A percentile compares a stretch with the other conserved stretches of the same genome.
These are phyloP conservation scores for Aphelenchoides avenae DNA, from an alignment of 1,140 invertebrate genomes.

Conservation along the genomic window DNA sequence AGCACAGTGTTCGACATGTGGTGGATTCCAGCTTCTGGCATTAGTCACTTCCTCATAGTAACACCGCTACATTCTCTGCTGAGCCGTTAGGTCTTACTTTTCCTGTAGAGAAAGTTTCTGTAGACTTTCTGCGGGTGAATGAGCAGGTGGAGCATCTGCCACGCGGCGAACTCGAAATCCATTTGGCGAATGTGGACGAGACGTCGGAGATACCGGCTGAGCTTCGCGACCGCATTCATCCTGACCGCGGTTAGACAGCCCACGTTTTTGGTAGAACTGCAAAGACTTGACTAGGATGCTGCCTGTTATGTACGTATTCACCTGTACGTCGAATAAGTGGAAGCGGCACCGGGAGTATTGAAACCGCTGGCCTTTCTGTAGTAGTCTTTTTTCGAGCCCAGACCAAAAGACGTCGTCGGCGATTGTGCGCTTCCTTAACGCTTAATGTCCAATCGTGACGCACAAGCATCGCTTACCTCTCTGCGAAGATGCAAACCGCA, in stretches of 20 bases:
- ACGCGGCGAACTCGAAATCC: slow-evolving; percentile 98
- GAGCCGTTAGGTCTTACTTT: too few relatives aligned
- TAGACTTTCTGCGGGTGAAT: slow-evolving; percentile 91
- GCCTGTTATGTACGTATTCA: slow-evolving; percentile 2
- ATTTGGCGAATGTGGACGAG: slow-evolving; percentile 91
- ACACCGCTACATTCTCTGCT: too few relatives aligned
- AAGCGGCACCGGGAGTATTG: slow-evolving; percentile 43
- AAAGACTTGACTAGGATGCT: not conserved
- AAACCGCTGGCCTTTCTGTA: slow-evolving; percentile 42
- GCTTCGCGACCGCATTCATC: slow-evolving; percentile 55
- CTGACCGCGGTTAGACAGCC: slow-evolving; percentile 57
- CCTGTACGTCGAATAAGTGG: slow-evolving; percentile 45
- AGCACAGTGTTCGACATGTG: too few relatives aligned
- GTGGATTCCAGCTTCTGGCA: too few relatives aligned
- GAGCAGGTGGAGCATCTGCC: slow-evolving; percentile 98
- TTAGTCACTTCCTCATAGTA: too few relatives aligned
- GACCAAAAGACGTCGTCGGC: slow-evolving; percentile 34
- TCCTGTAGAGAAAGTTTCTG: slow-evolving; percentile 93
- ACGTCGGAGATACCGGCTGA: slow-evolving; percentile 67
- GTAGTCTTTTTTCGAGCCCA: slow-evolving; percentile 14
- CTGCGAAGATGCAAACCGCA: too few relatives aligned
- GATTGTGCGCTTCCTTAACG: slow-evolving; percentile 13
- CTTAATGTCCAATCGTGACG: too few relatives aligned
- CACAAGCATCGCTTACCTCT: too few relatives aligned
- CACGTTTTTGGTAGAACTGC: slow-evolving; percentile 36